Percentiles rank a stretch among this genome's conserved stretches.
These are phyloP conservation scores for Julus scandinavius DNA, from an alignment of 2,888 invertebrate genomes.

Conservation along the genomic window DNA sequence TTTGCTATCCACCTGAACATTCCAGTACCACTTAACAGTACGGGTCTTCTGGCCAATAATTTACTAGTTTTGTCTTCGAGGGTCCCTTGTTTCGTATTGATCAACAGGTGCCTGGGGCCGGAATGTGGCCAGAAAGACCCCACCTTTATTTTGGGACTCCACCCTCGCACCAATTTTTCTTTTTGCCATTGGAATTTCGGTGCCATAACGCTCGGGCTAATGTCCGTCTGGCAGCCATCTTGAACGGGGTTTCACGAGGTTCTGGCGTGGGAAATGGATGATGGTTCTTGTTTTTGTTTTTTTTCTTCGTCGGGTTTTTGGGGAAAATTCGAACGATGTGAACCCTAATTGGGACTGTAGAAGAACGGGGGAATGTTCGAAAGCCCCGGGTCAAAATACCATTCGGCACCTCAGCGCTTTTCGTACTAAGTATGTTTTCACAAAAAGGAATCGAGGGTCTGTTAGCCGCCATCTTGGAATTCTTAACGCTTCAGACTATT, in stretches of 20 bases:
- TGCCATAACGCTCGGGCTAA: too few species aligned
- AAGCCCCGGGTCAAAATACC: not conserved
- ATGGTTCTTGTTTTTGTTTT: too few species aligned
- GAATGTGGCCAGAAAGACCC: not conserved
- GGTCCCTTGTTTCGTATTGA: not conserved
- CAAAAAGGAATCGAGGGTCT: too few species aligned
- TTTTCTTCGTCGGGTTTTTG: not conserved
- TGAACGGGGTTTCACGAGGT: not conserved
- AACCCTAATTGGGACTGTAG: not conserved
- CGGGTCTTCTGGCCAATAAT: not conserved
- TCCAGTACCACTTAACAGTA: not conserved
- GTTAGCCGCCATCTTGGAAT: too few species aligned
- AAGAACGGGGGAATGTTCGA: not conserved
- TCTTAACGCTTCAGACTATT: too few species aligned
- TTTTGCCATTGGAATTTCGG: too few species aligned
- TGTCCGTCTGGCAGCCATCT: not conserved
- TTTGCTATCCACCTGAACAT: not conserved
- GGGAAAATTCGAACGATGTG: not conserved
- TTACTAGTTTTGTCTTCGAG: not conserved
- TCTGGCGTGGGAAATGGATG: not conserved
- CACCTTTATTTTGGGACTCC: not conserved
- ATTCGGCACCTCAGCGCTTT: not conserved
- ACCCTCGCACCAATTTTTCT: not conserved
- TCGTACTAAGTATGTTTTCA: too few species aligned
- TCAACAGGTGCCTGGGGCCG: constrained; percentile 27